Evolutionary conservation across 2,888 invertebrate species (phyloP).

Genomic region (Mechanitis mazaeus): DNA sequence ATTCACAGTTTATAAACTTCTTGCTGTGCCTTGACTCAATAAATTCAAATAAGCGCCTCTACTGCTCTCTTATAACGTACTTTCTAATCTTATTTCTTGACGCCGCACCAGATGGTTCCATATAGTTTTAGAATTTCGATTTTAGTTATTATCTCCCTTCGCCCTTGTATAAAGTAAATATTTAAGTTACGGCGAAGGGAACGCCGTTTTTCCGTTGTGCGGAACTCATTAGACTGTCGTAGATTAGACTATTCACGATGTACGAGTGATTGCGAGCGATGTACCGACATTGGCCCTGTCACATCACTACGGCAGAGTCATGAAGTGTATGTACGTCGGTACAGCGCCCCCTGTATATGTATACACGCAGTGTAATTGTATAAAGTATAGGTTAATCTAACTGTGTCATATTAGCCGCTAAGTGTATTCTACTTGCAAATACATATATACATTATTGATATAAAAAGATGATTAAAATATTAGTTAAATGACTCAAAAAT

Average conservation of each 20-base stretch:
- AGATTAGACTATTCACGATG: constrained; percentile 66
- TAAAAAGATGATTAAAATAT: constrained; percentile 67
- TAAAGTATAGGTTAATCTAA: constrained; percentile 71
- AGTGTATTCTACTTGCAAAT: constrained; percentile 73
- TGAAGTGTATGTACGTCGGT: constrained; percentile 30
- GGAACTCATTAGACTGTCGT: constrained; percentile 74
- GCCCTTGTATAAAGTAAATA: constrained; percentile 58
- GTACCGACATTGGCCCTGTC: constrained; percentile 34
- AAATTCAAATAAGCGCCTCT: constrained; percentile 32
- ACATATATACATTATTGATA: constrained; percentile 62
- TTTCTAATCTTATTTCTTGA: constrained; percentile 30
- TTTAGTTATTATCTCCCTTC: constrained; percentile 59
- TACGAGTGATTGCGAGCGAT: constrained; percentile 60
- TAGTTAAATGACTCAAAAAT: constrained; percentile 59
- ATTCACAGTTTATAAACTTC: not conserved
- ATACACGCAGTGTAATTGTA: constrained; percentile 72
- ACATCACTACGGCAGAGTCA: no score
- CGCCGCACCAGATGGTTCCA: constrained; percentile 69
- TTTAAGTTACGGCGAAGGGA: constrained; percentile 60
- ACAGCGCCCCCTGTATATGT: constrained; percentile 60
- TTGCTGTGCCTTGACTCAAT: constrained; percentile 12
- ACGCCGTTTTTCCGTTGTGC: constrained; percentile 72
- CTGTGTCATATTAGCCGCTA: constrained; percentile 74
- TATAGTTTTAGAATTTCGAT: constrained; percentile 52
- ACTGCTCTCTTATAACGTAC: constrained; percentile 43